Evolutionary conservation across 2,888 invertebrate species (phyloP).

Genomic region (Ametastegia equiseti): DNA sequence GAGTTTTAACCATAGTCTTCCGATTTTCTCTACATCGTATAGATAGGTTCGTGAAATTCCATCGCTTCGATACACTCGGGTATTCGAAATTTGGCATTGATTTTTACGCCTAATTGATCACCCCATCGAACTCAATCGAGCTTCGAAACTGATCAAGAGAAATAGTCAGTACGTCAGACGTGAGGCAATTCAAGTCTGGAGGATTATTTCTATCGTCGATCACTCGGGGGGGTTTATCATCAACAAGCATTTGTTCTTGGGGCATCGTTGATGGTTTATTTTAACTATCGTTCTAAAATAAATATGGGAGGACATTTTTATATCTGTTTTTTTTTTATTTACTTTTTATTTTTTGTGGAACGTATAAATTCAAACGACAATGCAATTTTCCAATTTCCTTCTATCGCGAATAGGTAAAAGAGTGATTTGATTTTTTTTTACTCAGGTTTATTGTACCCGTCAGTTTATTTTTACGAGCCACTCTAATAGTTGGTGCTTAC

Average conservation of each 20-base stretch:
- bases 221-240: not conserved
- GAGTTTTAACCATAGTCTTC: not conserved
- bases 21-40: not conserved
- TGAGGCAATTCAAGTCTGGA: not conserved
- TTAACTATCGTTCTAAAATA: slow-evolving; percentile 3
- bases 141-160: not conserved
- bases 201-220: not conserved
- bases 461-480: not conserved
- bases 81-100: not conserved
- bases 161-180: not conserved
- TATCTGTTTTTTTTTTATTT: no score
- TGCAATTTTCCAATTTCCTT: not conserved
- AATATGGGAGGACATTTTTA: no score
- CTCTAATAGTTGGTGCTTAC: not conserved
- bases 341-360: no score
- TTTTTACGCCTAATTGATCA: not conserved
- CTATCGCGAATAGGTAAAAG: not conserved
- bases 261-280: not conserved
- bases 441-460: not conserved
- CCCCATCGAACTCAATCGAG: not conserved
- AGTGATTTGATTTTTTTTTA: not conserved
- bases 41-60: not conserved
- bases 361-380: not conserved
- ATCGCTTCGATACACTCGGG: no score
- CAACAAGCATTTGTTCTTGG: not conserved